These are phyloP conservation scores for Dysmachus trigonus DNA, from an alignment of 2,888 invertebrate species.

Conservation along the genomic window DNA sequence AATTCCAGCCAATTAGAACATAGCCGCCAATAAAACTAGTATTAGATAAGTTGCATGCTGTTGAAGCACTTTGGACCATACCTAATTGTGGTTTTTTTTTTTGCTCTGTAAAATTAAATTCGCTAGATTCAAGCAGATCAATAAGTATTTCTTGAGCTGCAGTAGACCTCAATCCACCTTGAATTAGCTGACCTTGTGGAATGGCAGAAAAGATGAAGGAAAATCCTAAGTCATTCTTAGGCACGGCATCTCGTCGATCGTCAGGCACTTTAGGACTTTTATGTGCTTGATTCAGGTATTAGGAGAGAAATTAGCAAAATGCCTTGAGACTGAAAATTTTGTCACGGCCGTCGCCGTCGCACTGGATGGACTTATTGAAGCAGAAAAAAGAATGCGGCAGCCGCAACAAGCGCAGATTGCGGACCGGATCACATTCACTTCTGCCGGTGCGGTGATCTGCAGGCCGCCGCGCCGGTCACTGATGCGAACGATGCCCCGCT, in stretches of 20 bases:
- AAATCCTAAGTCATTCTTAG: neutral
- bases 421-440: constrained; percentile 10
- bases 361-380: neutral
- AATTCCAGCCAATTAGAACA: neutral
- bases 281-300: neutral
- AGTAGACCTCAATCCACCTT: neutral
- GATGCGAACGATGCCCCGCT: neutral
- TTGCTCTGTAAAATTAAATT: neutral
- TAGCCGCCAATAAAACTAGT: neutral
- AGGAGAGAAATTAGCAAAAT: neutral
- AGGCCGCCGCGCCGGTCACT: no score
- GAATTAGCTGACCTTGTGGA: constrained; percentile 1
- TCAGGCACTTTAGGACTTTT: neutral
- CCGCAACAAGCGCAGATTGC: no score
- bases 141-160: neutral
- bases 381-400: constrained; percentile 27
- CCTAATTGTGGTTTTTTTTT: neutral
- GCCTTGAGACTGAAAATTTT: neutral
- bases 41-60: neutral
- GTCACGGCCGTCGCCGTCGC: neutral
- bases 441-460: no score
- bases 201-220: neutral
- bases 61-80: neutral
- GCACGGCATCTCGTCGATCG: neutral
- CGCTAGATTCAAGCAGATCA: neutral